Base-by-base conservation (phyloP, 1,140 invertebrate genomes). In the Drosophila fuyamai region DNA sequence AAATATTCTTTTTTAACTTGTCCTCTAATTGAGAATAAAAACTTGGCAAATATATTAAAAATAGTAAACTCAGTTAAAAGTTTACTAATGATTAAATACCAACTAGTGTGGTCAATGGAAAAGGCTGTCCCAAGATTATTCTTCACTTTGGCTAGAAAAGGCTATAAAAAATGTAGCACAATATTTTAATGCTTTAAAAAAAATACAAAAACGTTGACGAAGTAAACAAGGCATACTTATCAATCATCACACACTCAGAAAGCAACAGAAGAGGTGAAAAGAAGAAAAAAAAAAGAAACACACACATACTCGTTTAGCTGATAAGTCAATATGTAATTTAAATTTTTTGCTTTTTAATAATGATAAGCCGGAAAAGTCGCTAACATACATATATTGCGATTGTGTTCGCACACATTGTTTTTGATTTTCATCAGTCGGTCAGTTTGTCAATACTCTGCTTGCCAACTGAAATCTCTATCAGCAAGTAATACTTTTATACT, bases 271-370 rank as follows among this genome's bases (percentile, higher is more conserved):
- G 66, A 79, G 59, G 75, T 78, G 23, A 58, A 72, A 53, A 43
- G 50, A 65, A 35, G 67, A 43, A 32, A 23, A 43, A 47, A 70
- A 67, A 16, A 47, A 79, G 71, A 79, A 61, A 72, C 59, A 44
- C 12, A 46, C 47, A 44, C 3, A 46, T 18, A 63, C 14, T 23
- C 38, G 4, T 10, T 9, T 10, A 29, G 84, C 80, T 88, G 84
- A 88, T 88, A 88, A 88, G 80, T 75, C 67, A 76, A 80, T 79
- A 83, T 89, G 83, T 88, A 88, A 89, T 88, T 89, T 78, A 84
- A 89, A 88, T 89, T 85, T 85, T 88, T 38, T 70, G 73, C 89
- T 74, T 88, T 89, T 76, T 80, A 74, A 89, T 80, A 83, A 67
- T 81, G 84, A 88, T 88, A 88, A 88, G 84, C 76, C 83, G 78